phyloP scores from a whole-genome alignment of 2,797 vertebrate genomes.

The Mormyrus proboscirostris region DNA sequence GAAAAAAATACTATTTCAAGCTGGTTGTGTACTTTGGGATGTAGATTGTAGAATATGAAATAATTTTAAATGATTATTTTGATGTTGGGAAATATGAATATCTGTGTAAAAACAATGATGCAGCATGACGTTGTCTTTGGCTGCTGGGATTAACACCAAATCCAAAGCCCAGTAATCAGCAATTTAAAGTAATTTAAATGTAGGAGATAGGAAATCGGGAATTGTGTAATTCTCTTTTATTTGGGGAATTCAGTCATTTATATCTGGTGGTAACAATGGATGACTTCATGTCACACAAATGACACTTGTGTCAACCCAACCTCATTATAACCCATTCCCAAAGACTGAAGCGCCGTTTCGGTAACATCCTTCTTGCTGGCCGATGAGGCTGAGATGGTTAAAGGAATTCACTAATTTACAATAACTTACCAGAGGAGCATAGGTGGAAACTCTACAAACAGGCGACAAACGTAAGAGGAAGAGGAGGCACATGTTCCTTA shows the following conservation, averaged over 20 bases:
- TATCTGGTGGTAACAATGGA: constrained; percentile 41
- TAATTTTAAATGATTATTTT: neutral
- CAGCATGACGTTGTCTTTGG: neutral
- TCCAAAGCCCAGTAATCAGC: constrained; percentile 40
- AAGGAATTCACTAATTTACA: constrained; percentile 24
- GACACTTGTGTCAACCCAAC: constrained; percentile 41
- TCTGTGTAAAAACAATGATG: neutral
- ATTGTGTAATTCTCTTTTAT: constrained; percentile 53
- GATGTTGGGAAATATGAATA: neutral
- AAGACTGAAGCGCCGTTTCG: constrained; percentile 32
- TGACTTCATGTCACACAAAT: constrained; percentile 57
- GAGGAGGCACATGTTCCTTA: neutral
- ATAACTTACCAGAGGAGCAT: constrained; percentile 22
- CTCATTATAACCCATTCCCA: constrained; percentile 52
- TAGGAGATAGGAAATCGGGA: constrained; percentile 38
- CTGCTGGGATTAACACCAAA: neutral
- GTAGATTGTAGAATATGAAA: constrained; percentile 24
- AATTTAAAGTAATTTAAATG: constrained; percentile 54
- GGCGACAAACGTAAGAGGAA: neutral
- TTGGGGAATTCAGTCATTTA: constrained; percentile 58
- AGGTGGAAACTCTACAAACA: neutral
- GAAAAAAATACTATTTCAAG: neutral
- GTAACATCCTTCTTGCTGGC: constrained; percentile 23
- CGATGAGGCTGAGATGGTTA: constrained; percentile 37
- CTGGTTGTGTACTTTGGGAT: constrained; percentile 49